Conservation (phyloP, 2,113 vertebrate species). For the Microtus oregoni region DNA sequence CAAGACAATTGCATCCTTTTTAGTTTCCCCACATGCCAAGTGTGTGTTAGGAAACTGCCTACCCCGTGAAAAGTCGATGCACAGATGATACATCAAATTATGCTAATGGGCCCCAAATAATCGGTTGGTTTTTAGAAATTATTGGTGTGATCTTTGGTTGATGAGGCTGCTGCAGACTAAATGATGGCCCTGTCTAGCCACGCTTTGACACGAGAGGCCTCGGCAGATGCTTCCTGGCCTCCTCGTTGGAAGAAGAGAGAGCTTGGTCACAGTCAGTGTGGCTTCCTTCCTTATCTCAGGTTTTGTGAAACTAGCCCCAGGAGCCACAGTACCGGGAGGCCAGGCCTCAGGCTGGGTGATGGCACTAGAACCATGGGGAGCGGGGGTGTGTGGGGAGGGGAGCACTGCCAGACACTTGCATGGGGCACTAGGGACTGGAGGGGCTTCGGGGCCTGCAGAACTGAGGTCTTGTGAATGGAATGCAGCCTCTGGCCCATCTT, state of each 20-base stretch:
- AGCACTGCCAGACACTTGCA: not conserved
- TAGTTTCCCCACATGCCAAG: not conserved
- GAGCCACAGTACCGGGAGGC: not conserved
- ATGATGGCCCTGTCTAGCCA: slow-evolving; percentile 33
- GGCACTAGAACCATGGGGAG: not conserved
- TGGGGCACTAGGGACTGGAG: not conserved
- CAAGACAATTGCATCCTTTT: not conserved
- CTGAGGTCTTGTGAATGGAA: not conserved
- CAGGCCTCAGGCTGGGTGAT: not conserved
- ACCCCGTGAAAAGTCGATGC: not conserved
- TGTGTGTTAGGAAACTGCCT: not conserved
- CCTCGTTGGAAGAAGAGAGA: not conserved
- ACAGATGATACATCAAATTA: slow-evolving; percentile 62
- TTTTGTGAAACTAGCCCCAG: fast-evolving
- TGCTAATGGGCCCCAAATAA: slow-evolving; percentile 47
- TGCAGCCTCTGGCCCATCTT: not conserved
- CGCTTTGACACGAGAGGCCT: not conserved
- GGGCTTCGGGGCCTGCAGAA: not conserved
- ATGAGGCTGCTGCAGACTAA: slow-evolving; percentile 38
- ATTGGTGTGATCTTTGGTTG: slow-evolving; percentile 45
- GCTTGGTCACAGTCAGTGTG: not conserved
- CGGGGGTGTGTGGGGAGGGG: fast-evolving
- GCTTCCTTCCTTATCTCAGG: not conserved
- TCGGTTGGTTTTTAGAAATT: slow-evolving; percentile 68
- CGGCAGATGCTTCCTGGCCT: not conserved